Evolutionary conservation across 1,140 invertebrate species (phyloP).

Genomic region (Capitella teleta): DNA sequence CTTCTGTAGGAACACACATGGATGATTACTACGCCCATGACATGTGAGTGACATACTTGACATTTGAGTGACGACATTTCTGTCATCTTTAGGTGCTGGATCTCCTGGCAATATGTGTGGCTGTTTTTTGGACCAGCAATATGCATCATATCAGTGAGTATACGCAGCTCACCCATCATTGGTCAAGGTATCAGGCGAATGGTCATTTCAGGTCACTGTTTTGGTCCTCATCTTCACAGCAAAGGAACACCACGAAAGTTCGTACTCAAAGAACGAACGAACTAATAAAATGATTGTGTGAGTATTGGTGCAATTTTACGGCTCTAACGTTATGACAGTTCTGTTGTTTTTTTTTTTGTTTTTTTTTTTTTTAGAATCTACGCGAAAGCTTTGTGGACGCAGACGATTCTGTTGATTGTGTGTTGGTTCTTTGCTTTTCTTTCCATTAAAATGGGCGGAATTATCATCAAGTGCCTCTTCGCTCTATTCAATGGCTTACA

Average conservation of each 20-base stretch:
- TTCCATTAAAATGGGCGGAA: slow-evolving; percentile 27
- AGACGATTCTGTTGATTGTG: slow-evolving; percentile 33
- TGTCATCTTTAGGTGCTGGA: slow-evolving; percentile 30
- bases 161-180: neutral
- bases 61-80: neutral
- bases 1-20: slow-evolving; percentile 32
- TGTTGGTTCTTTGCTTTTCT: slow-evolving; percentile 38
- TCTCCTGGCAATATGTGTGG: slow-evolving; percentile 34
- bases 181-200: neutral
- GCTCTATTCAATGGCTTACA: slow-evolving; percentile 38
- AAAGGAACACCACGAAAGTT: slow-evolving; percentile 44
- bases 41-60: slow-evolving; percentile 25
- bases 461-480: slow-evolving; percentile 37
- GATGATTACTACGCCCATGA: slow-evolving; percentile 34
- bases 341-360: too few relatives aligned
- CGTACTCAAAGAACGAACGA: slow-evolving; percentile 43
- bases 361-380: slow-evolving; percentile 33
- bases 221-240: slow-evolving; percentile 42
- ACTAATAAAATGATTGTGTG: slow-evolving; percentile 41
- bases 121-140: slow-evolving; percentile 35
- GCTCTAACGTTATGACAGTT: too few relatives aligned
- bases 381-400: slow-evolving; percentile 39
- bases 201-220: slow-evolving; percentile 32
- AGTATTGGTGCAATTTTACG: slow-evolving; percentile 21
- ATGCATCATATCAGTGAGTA: slow-evolving; percentile 33